Conservation (phyloP, 2,888 invertebrate species). For the Hoplodrina ambigua region DNA sequence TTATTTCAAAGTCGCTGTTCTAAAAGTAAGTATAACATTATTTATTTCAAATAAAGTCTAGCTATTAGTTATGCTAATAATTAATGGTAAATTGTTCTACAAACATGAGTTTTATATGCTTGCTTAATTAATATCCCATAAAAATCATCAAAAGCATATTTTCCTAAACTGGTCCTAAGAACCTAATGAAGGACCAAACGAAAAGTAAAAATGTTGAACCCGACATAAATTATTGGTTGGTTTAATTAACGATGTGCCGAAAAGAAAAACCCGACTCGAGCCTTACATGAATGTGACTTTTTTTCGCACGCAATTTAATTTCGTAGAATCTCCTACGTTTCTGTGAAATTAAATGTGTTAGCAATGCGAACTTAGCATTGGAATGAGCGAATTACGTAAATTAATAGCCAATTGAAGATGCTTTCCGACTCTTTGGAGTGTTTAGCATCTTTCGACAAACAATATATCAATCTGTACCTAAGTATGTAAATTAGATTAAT, state of each 20-base stretch:
- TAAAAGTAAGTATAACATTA: constrained; percentile 4
- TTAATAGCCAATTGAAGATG: constrained; percentile 21
- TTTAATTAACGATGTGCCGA: not conserved
- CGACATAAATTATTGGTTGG: too few relatives aligned
- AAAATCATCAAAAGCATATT: too few relatives aligned
- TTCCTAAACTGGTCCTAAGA: not conserved
- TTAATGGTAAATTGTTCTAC: not conserved
- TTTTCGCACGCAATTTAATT: not conserved
- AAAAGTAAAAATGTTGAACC: too few relatives aligned
- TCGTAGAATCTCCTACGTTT: not conserved
- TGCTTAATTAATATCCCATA: too few relatives aligned
- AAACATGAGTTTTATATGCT: not conserved
- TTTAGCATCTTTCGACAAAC: constrained; percentile 14
- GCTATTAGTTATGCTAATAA: not conserved
- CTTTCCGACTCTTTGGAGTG: constrained; percentile 14
- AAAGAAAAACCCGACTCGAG: not conserved
- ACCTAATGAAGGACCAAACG: not conserved
- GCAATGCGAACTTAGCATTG: constrained; percentile 17
- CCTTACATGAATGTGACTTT: not conserved
- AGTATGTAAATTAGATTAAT: constrained; percentile 28
- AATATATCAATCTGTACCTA: constrained; percentile 25
- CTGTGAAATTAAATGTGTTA: constrained; percentile 3
- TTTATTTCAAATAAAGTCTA: not conserved
- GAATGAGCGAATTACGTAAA: constrained; percentile 41
- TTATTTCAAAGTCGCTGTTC: not conserved